Conservation (phyloP, 2,113 vertebrate species). For the Psophia crepitans region DNA sequence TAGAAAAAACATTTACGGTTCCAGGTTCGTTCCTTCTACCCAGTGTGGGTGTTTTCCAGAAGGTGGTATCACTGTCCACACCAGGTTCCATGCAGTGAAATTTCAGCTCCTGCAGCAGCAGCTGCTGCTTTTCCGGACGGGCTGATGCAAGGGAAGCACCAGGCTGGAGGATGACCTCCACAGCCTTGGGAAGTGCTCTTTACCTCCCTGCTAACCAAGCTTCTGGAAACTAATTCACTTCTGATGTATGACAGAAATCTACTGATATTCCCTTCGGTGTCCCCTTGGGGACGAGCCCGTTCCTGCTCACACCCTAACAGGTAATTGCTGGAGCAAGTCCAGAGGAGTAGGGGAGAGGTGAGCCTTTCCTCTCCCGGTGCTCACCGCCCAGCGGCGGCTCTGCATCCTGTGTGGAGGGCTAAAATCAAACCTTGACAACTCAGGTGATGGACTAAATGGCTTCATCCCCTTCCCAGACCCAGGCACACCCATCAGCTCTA, state of each 20-base stretch:
- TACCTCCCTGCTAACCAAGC: background rate
- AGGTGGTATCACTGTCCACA: background rate
- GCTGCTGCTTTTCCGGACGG: fast-evolving
- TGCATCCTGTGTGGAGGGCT: background rate
- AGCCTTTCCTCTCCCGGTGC: background rate
- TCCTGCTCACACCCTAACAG: background rate
- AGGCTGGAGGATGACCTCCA: background rate
- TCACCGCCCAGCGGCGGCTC: background rate
- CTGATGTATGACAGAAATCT: background rate
- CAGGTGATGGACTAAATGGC: background rate
- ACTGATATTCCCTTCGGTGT: background rate
- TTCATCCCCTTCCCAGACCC: background rate
- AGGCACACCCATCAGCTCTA: background rate
- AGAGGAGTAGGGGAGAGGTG: background rate
- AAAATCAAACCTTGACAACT: background rate
- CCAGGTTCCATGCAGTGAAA: background rate
- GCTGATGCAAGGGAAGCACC: background rate
- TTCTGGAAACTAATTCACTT: background rate
- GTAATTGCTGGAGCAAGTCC: too few relatives aligned
- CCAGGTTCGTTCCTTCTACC: background rate
- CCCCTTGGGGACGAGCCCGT: background rate
- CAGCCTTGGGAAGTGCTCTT: background rate
- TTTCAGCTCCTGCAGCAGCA: background rate
- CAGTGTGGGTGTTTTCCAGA: background rate
- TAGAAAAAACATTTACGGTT: background rate